Percentiles rank a stretch among this genome's conserved stretches.
phyloP scores from a whole-genome alignment of 2,113 vertebrate genomes.

The Nestor notabilis region DNA sequence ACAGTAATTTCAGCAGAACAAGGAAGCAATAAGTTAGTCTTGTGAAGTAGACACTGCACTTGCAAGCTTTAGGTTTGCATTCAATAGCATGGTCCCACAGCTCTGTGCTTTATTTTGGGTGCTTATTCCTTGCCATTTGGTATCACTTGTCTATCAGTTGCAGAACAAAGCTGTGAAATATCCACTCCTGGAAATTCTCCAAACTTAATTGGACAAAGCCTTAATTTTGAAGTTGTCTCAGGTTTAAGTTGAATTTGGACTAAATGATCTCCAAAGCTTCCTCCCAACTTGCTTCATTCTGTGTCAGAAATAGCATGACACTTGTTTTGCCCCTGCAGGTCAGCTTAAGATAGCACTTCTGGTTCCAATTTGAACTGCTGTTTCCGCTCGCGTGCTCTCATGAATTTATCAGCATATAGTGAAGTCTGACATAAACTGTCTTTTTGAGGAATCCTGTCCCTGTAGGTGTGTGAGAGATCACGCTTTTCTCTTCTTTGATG shows the following conservation, averaged over 20 bases:
- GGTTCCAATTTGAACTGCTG: not conserved
- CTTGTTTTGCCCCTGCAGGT: not conserved
- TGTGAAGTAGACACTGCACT: not conserved
- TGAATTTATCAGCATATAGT: not conserved
- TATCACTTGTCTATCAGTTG: not conserved
- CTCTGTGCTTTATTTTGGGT: not conserved
- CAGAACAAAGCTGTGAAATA: not conserved
- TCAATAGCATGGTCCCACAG: not conserved
- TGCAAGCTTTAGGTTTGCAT: not conserved
- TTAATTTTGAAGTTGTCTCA: not conserved
- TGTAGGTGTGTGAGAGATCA: not conserved
- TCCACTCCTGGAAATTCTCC: not conserved
- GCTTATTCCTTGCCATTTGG: not conserved
- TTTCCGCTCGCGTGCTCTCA: not conserved
- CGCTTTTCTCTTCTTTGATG: not conserved
- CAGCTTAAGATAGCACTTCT: not conserved
- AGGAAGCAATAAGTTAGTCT: not conserved
- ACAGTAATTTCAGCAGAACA: not conserved
- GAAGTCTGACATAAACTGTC: not conserved
- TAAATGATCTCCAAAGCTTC: not conserved
- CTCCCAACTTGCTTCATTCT: not conserved
- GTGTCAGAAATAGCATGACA: not conserved
- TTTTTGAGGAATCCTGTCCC: not conserved
- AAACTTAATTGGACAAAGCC: not conserved
- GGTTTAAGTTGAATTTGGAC: not conserved